Percentiles rank a stretch among this genome's conserved stretches.
These are phyloP conservation scores for Diplogasteroides magnus DNA, from an alignment of 1,140 invertebrate species.

Conservation along the genomic window DNA sequence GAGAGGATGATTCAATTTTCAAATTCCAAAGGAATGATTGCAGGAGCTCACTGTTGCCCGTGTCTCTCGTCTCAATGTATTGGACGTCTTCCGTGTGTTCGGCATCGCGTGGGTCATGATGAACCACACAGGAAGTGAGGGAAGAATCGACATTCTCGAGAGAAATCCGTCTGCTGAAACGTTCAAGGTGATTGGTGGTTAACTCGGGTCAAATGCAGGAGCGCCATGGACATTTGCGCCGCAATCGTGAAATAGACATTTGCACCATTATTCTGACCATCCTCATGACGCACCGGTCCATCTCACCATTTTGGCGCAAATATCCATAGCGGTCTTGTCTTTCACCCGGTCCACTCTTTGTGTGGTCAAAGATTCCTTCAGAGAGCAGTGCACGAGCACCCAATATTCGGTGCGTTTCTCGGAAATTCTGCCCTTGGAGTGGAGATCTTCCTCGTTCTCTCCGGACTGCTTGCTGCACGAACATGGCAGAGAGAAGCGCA, in stretches of 20 bases:
- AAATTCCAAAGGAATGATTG: too few relatives aligned
- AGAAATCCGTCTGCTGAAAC: slow-evolving; percentile 38
- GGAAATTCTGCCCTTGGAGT: slow-evolving; percentile 53
- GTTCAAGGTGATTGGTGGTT: slow-evolving; percentile 41
- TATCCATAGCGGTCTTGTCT: too few relatives aligned
- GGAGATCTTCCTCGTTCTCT: slow-evolving; percentile 51
- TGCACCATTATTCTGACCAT: too few relatives aligned
- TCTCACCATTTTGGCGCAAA: too few relatives aligned
- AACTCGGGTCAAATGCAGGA: neutral
- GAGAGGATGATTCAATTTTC: too few relatives aligned
- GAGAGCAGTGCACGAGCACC: slow-evolving; percentile 42
- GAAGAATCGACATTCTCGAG: slow-evolving; percentile 48
- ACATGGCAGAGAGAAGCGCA: too few relatives aligned
- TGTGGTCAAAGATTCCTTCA: slow-evolving; percentile 13
- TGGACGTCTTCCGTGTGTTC: slow-evolving; percentile 50
- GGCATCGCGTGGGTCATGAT: slow-evolving; percentile 52
- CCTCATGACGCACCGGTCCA: too few relatives aligned
- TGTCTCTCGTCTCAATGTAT: slow-evolving; percentile 35
- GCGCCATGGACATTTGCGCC: neutral
- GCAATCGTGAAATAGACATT: too few relatives aligned
- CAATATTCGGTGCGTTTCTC: slow-evolving; percentile 48
- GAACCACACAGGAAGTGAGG: slow-evolving; percentile 50
- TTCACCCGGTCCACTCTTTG: too few relatives aligned
- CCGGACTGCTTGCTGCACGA: too few relatives aligned
- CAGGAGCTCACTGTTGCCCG: slow-evolving; percentile 4